phyloP scores from a whole-genome alignment of 1,140 invertebrate species.

The Trichonephila clavata region DNA sequence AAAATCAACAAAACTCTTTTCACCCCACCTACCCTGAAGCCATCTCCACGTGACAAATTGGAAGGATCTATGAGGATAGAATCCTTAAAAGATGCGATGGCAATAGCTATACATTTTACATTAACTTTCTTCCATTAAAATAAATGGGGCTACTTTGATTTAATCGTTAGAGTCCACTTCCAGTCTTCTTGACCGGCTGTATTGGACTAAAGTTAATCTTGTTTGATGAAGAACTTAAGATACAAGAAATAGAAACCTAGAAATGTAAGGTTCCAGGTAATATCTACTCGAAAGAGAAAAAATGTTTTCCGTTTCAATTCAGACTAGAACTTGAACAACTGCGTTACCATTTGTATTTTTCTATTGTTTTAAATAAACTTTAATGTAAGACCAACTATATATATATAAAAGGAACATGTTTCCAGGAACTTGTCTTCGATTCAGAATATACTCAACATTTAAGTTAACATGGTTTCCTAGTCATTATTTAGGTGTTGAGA shows the following conservation, averaged over 20 bases:
- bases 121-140: slow-evolving; percentile 16
- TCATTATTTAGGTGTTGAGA: too few species aligned
- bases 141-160: background rate
- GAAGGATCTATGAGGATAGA: background rate
- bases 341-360: too few species aligned
- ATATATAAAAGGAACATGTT: too few species aligned
- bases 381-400: too few species aligned
- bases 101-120: slow-evolving; percentile 28
- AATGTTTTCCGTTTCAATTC: too few species aligned
- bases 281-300: too few species aligned
- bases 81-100: slow-evolving; percentile 25
- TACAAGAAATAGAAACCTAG: background rate
- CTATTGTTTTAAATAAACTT: too few species aligned
- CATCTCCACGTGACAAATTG: background rate
- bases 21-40: background rate
- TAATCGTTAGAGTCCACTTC: background rate
- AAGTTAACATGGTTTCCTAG: too few species aligned
- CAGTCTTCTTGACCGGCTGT: background rate
- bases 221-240: background rate
- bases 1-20: slow-evolving; percentile 21
- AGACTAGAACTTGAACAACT: too few species aligned
- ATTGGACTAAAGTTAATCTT: background rate
- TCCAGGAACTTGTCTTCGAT: too few species aligned
- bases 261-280: too few species aligned
- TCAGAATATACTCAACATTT: too few species aligned